A percentile compares a stretch with the other conserved stretches of the same genome.
phyloP scores from a whole-genome alignment of 2,888 invertebrate species.

The Vanessa cardui region DNA sequence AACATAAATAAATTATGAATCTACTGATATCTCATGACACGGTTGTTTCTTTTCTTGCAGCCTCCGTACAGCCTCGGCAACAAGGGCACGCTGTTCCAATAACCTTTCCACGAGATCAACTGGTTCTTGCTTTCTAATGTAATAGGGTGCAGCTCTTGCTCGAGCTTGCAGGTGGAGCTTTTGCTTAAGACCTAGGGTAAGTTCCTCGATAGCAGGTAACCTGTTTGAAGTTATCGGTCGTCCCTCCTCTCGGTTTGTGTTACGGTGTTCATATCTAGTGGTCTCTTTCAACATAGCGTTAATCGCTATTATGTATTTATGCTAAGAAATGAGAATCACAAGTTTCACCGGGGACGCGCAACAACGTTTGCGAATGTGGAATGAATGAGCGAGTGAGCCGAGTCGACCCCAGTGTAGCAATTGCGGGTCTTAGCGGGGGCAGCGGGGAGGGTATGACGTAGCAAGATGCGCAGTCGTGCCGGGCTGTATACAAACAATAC shows the following conservation, averaged over 20 bases:
- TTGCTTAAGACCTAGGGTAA: constrained; percentile 79
- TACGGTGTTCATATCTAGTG: constrained; percentile 67
- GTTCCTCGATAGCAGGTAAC: constrained; percentile 76
- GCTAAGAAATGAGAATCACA: constrained; percentile 52
- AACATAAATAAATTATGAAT: constrained; percentile 72
- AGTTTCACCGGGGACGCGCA: constrained; percentile 63
- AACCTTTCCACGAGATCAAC: constrained; percentile 78
- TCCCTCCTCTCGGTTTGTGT: constrained; percentile 55
- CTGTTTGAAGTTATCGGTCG: constrained; percentile 67
- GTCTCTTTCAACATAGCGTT: constrained; percentile 76
- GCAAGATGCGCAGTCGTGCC: constrained; percentile 81
- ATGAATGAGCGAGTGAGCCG: constrained; percentile 79
- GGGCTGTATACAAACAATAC: constrained; percentile 83
- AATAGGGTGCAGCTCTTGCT: constrained; percentile 78
- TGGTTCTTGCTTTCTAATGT: constrained; percentile 81
- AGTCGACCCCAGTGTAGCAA: constrained; percentile 72
- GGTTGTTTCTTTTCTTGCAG: constrained; percentile 79
- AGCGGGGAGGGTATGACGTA: constrained; percentile 69
- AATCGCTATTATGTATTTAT: constrained; percentile 49
- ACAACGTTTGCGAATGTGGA: constrained; percentile 78
- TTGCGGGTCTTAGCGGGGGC: constrained; percentile 70
- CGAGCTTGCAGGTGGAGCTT: constrained; percentile 80
- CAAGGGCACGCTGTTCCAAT: constrained; percentile 78
- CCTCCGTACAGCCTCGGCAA: constrained; percentile 79
- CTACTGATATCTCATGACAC: constrained; percentile 78